phyloP scores from a whole-genome alignment of 2,888 invertebrate species.

The Seira ritae region DNA sequence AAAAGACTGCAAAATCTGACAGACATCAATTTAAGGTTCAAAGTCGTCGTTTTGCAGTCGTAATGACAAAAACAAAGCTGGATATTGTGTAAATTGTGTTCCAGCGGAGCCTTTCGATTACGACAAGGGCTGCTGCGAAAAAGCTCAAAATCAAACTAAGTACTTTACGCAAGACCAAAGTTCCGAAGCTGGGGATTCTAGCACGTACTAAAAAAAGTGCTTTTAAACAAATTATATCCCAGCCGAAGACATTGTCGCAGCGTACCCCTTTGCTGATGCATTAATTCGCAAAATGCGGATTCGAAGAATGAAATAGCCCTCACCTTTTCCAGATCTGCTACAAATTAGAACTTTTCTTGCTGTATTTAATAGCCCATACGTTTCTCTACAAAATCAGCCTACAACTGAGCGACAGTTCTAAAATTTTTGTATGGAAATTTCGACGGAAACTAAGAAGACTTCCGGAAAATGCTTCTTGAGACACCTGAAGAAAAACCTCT shows the following conservation, averaged over 20 bases:
- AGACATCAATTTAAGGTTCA: conserved; percentile 26
- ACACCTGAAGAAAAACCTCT: too few relatives aligned
- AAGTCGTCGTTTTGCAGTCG: neutral
- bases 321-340: too few relatives aligned
- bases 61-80: conserved; percentile 17
- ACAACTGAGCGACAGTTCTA: too few relatives aligned
- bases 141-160: conserved; percentile 33
- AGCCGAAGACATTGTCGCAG: conserved; percentile 10
- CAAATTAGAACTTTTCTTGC: too few relatives aligned
- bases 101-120: conserved; percentile 15
- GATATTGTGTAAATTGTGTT: conserved; percentile 24
- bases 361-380: too few relatives aligned
- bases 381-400: too few relatives aligned
- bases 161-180: conserved; percentile 24
- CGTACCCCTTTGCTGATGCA: conserved; percentile 23
- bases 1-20: conserved; percentile 24
- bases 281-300: too few relatives aligned
- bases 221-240: conserved; percentile 28
- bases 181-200: conserved; percentile 50
- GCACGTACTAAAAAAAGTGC: conserved; percentile 34
- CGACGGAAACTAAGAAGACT: too few relatives aligned
- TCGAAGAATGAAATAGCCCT: too few relatives aligned
- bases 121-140: conserved; percentile 31
- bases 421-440: too few relatives aligned
- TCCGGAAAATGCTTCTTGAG: too few relatives aligned